A percentile compares a stretch with the other conserved stretches of the same genome.
phyloP scores from a whole-genome alignment of 2,113 vertebrate genomes.

The Pelusios castaneus region DNA sequence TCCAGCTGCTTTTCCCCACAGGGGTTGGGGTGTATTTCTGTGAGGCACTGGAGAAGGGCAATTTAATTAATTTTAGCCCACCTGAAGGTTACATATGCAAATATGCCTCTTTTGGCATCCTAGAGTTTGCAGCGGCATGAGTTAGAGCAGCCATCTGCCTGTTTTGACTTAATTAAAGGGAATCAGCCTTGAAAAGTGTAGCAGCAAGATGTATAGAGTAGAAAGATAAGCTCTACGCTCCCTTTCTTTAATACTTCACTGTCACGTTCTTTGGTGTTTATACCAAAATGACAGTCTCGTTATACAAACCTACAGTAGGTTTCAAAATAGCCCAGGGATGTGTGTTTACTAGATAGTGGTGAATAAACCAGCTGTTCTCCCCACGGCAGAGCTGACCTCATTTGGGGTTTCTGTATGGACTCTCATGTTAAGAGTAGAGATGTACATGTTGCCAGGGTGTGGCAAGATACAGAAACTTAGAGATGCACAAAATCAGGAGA shows the following conservation, averaged over 20 bases:
- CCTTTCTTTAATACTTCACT: neutral
- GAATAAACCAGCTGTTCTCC: neutral
- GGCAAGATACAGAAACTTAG: neutral
- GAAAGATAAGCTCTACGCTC: accelerated
- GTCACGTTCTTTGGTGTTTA: accelerated
- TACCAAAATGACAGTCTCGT: neutral
- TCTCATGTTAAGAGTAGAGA: neutral
- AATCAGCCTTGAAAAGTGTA: neutral
- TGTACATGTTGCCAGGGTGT: conserved; percentile 17
- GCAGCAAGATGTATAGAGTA: neutral
- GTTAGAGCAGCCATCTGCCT: neutral
- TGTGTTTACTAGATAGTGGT: neutral
- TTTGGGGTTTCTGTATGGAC: neutral
- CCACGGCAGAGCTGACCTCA: accelerated
- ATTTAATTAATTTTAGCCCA: too few relatives aligned
- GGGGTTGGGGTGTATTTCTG: too few relatives aligned
- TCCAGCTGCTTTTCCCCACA: too few relatives aligned
- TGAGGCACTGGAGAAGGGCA: too few relatives aligned
- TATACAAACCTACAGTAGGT: neutral
- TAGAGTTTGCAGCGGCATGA: neutral
- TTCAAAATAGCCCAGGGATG: neutral
- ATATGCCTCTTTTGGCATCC: too few relatives aligned
- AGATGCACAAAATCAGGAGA: neutral
- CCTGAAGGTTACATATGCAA: too few relatives aligned
- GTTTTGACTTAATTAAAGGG: neutral